Evolutionary conservation across 2,113 vertebrate species (phyloP).

Genomic region (Muntiacus muntjak): DNA sequence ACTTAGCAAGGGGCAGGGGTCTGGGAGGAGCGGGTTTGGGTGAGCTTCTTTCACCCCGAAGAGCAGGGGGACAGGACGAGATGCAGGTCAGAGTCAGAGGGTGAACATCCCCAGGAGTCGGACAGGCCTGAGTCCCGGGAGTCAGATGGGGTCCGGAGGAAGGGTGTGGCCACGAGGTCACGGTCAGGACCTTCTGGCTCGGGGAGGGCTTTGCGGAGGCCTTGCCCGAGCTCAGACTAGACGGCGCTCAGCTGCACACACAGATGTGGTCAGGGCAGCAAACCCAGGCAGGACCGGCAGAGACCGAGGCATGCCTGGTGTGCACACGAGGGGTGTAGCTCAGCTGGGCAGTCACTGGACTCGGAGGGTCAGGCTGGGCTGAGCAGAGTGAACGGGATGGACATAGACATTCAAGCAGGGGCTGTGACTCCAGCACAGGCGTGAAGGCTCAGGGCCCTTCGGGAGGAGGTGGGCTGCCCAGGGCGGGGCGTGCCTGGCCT

Average conservation of each 20-base stretch:
- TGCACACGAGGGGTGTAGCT: fast-evolving
- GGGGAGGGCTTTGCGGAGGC: neutral
- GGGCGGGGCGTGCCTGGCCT: neutral
- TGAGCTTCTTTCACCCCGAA: fast-evolving
- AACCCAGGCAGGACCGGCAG: no score
- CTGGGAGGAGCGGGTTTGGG: neutral
- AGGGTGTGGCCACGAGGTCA: neutral
- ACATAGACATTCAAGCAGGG: fast-evolving
- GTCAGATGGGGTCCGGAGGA: neutral
- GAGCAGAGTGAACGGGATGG: neutral
- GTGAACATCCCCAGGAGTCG: fast-evolving
- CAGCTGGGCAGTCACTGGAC: neutral
- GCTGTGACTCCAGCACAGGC: neutral
- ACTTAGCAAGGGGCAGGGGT: neutral
- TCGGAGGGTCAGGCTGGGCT: neutral
- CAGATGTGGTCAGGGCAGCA: fast-evolving
- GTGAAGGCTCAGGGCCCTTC: neutral
- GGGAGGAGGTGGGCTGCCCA: neutral
- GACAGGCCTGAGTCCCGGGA: fast-evolving
- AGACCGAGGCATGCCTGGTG: neutral
- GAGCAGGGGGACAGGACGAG: neutral
- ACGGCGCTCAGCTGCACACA: neutral
- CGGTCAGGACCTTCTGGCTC: neutral
- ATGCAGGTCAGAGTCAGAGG: neutral
- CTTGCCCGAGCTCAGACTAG: neutral